Evolutionary conservation across 2,797 vertebrate genomes (phyloP).

Genomic region (Schizothorax lantsangensis): DNA sequence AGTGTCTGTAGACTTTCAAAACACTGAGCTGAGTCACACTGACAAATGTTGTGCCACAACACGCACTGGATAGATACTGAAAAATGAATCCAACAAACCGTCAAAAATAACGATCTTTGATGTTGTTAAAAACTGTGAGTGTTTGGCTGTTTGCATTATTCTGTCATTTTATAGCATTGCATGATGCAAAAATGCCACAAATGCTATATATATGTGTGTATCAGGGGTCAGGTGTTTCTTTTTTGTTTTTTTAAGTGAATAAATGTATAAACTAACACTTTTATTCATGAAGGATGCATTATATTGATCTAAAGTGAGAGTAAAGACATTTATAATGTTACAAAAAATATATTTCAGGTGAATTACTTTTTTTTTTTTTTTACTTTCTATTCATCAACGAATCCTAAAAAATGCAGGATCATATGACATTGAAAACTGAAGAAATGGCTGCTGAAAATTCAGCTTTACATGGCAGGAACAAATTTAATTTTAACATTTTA

Average conservation of each 20-base stretch:
- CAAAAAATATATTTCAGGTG: background rate
- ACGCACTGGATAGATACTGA: background rate
- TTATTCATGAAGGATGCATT: background rate
- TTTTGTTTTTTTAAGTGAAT: too few relatives aligned
- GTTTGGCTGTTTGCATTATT: background rate
- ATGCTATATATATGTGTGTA: background rate
- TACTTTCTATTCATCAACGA: background rate
- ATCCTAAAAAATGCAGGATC: background rate
- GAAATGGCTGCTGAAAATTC: background rate
- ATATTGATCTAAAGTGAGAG: background rate
- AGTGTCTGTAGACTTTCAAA: conserved; percentile 1
- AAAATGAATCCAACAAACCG: background rate
- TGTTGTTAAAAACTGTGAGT: background rate
- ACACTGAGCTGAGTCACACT: conserved; percentile 20
- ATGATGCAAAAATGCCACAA: background rate
- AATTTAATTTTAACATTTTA: background rate
- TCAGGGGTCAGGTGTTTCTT: background rate
- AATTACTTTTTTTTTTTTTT: background rate
- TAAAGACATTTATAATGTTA: background rate
- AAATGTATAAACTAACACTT: background rate
- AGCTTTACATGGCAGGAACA: background rate
- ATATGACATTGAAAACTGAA: background rate
- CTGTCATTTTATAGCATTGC: background rate
- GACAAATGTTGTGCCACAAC: background rate
- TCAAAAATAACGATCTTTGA: background rate